Evolutionary conservation across 2,797 vertebrate species (phyloP).

Genomic region (Sebastolobus alascanus): DNA sequence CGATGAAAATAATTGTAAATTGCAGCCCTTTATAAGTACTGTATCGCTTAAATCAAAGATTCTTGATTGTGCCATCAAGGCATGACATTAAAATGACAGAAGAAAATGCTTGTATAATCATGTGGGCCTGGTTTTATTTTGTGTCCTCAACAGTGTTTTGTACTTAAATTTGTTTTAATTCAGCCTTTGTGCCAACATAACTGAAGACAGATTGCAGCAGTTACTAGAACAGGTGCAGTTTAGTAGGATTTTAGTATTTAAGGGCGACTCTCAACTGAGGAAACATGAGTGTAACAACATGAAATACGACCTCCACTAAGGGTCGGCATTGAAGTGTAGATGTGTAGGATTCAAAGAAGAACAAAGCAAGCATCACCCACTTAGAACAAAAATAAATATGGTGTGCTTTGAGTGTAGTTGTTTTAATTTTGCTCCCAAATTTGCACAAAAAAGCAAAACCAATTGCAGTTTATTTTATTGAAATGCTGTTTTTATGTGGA

Average conservation of each 20-base stretch:
- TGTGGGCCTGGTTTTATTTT: slow-evolving; percentile 14
- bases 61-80: neutral
- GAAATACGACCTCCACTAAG: slow-evolving; percentile 16
- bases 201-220: slow-evolving; percentile 17
- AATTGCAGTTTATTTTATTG: neutral
- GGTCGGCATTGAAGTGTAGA: slow-evolving; percentile 32
- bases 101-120: neutral
- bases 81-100: neutral
- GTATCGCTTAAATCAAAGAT: neutral
- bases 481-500: neutral
- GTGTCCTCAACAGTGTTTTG: slow-evolving; percentile 22
- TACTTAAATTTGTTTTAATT: slow-evolving; percentile 6
- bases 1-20: no score
- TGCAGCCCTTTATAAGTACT: neutral
- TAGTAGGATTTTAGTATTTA: slow-evolving; percentile 13
- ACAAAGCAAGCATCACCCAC: slow-evolving; percentile 43
- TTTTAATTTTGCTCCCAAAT: slow-evolving; percentile 4
- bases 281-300: slow-evolving; percentile 27
- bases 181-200: slow-evolving; percentile 7
- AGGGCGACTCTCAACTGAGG: slow-evolving; percentile 11
- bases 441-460: neutral
- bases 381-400: slow-evolving; percentile 17
- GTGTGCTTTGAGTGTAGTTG: slow-evolving; percentile 1
- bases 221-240: slow-evolving; percentile 31
- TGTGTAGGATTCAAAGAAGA: slow-evolving; percentile 38